Evolutionary conservation across 2,113 vertebrate genomes (phyloP).

Genomic region (Tringa solitaria): DNA sequence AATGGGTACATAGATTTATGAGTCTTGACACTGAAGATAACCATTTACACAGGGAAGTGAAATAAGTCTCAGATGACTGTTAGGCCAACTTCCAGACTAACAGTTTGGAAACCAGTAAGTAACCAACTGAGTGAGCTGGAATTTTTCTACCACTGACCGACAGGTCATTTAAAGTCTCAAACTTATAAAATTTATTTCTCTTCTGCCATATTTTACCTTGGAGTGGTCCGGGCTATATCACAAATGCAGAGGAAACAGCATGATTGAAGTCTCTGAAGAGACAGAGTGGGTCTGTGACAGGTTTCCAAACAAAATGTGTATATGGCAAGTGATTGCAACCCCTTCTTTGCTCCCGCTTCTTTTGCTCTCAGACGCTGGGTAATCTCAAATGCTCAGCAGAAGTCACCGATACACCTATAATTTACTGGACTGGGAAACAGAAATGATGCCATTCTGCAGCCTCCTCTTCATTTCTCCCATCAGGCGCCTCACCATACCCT

Average conservation of each 20-base stretch:
- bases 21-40: background rate
- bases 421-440: background rate
- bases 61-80: background rate
- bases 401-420: accelerated
- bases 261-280: background rate
- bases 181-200: background rate
- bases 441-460: background rate
- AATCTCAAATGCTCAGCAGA: accelerated
- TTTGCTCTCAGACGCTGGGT: background rate
- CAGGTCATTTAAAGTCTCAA: background rate
- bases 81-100: background rate
- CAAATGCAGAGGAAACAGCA: background rate
- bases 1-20: background rate
- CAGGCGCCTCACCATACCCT: slow-evolving; percentile 92
- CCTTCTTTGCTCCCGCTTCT: background rate
- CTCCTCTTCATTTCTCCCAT: background rate
- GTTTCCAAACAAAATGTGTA: background rate
- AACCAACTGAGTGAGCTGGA: background rate
- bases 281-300: background rate
- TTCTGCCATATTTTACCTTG: background rate
- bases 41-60: background rate
- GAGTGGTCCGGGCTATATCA: background rate
- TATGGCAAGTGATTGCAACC: background rate
- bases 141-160: background rate
- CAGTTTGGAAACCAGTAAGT: background rate